Evolutionary conservation across 1,140 invertebrate species (phyloP), one percentile per base, ranked within the genome.

Genomic region (Agraylea sexmaculata): DNA sequence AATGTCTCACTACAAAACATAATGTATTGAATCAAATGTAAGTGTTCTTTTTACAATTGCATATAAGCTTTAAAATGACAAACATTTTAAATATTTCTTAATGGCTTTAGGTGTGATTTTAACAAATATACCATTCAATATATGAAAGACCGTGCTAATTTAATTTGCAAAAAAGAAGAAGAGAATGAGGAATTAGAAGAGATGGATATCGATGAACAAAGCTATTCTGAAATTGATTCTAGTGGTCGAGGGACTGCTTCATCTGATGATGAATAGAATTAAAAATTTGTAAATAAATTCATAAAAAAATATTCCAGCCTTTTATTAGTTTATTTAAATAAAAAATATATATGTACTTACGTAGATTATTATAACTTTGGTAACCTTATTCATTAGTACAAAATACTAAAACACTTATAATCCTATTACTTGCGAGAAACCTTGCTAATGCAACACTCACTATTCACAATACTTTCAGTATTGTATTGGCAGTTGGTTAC

Each of bases 21-120:
- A 77, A 85, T 19, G 80, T 87, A 53, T 53, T 94, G 1, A 75
- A 77, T 38, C 88, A 87, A 73, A 77, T 93, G 85, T 92, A 66
- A 78, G 81, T 76, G 40, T 23, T 22, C 28, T 31, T 19, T 20
- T 32, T 40, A 18, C 11, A 6, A 21, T 7, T 6, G 13, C 6
- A 6, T 21, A 18, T 36, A 18, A 7, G 6, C 7, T n/a, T 7
- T 25, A n/a, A 7, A 7, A 7, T 25, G 23, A 27, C 23, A 27
- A 23, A 28, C 13, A 8, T 18, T 12, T 3, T 38, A 10, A 11
- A 20, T 36, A 20, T 28, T 28, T 8, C 6, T 36, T 15, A 5
- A 22, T 22, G 11, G 10, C 5, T 77, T 27, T 53, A 85, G 80
- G 51, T 86, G 82, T 52, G 82, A 87, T 59, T 84, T 78, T 53